phyloP scores from a whole-genome alignment of 1,140 invertebrate genomes.

The Brachionus paranguensis region DNA sequence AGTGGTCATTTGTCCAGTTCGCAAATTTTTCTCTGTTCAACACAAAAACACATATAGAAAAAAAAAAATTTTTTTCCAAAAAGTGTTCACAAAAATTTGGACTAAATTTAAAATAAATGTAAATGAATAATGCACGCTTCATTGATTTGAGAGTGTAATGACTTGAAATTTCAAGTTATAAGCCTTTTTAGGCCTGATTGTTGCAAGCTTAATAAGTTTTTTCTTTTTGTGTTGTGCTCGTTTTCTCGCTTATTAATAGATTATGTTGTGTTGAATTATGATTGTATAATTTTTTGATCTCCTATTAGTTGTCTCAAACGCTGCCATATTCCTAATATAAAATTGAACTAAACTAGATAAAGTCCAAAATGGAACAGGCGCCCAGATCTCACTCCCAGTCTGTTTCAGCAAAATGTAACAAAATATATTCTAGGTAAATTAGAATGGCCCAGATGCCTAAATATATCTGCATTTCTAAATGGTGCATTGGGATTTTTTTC shows the following conservation, averaged over 20 bases:
- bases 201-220: background rate
- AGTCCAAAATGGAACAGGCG: background rate
- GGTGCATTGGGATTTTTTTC: background rate
- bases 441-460: background rate
- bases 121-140: constrained; percentile 25
- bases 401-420: background rate
- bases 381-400: background rate
- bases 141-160: constrained; percentile 32
- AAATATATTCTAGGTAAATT: background rate
- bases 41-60: background rate
- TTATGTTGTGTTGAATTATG: background rate
- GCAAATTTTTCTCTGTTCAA: background rate
- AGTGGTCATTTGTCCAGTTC: background rate
- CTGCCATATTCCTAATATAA: background rate
- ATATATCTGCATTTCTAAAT: background rate
- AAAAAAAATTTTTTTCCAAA: background rate
- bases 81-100: background rate
- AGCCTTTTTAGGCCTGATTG: background rate
- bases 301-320: background rate
- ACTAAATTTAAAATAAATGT: background rate
- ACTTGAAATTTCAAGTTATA: constrained; percentile 33
- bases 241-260: background rate
- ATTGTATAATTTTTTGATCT: background rate
- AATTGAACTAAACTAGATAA: background rate
- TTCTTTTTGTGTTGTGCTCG: background rate